Percentiles rank a stretch among this genome's conserved stretches.
phyloP scores from a whole-genome alignment of 2,797 vertebrate species.

The Botia almorhae region DNA sequence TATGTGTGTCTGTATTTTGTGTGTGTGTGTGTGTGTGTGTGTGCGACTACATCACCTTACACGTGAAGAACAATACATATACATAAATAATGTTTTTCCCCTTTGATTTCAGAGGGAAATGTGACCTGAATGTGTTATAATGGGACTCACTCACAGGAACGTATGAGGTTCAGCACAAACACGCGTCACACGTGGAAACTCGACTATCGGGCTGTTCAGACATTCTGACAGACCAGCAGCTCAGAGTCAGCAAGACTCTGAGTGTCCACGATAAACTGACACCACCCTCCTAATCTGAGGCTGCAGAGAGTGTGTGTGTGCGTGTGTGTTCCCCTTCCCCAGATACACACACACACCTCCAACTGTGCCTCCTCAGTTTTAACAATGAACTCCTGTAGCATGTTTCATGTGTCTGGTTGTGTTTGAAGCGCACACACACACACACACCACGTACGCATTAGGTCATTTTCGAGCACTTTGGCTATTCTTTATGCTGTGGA shows the following conservation, averaged over 20 bases:
- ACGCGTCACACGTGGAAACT: neutral
- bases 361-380: neutral
- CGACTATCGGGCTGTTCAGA: slow-evolving; percentile 60
- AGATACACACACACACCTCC: slow-evolving; percentile 6
- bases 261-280: slow-evolving; percentile 69
- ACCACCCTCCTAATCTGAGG: slow-evolving; percentile 58
- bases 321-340: neutral
- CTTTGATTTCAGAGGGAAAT: neutral
- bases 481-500: slow-evolving; percentile 12
- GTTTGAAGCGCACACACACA: neutral
- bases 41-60: neutral
- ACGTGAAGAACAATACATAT: neutral
- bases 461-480: slow-evolving; percentile 1
- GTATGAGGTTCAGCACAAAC: too few relatives aligned
- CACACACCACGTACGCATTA: neutral
- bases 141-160: too few relatives aligned
- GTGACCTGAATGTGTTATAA: neutral
- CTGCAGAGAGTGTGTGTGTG: slow-evolving; percentile 5
- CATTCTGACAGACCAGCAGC: slow-evolving; percentile 54
- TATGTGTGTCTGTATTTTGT: too few relatives aligned
- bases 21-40: neutral
- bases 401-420: neutral
- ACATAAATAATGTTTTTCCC: too few relatives aligned
- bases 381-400: neutral
- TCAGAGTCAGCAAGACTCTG: slow-evolving; percentile 60